Percentiles rank a stretch among this genome's conserved stretches.
Conservation (phyloP, 1,140 invertebrate species). For the Trichonephila inaurata region DNA sequence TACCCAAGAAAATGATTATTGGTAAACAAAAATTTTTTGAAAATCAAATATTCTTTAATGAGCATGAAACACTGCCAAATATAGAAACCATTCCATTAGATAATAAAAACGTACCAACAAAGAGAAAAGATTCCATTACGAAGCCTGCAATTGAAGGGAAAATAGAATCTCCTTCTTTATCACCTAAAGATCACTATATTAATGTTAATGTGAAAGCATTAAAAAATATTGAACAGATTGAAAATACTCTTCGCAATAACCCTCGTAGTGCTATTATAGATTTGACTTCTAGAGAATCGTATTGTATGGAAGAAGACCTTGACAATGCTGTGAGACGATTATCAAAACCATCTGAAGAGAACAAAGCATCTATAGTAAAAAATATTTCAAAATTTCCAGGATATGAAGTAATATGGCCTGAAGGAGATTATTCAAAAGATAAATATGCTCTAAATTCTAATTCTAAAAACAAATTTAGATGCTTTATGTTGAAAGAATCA, state of each 20-base stretch:
- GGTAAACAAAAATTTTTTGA: constrained; percentile 55
- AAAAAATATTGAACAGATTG: constrained; percentile 76
- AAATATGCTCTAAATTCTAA: background rate
- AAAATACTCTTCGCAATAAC: constrained; percentile 68
- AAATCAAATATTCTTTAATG: background rate
- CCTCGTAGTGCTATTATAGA: constrained; percentile 76
- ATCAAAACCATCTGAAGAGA: background rate
- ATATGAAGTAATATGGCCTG: constrained; percentile 75
- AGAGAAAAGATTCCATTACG: background rate
- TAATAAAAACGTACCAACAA: background rate
- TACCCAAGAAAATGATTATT: constrained; percentile 66
- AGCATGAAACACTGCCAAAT: background rate
- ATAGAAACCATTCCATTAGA: background rate
- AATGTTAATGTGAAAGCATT: constrained; percentile 70
- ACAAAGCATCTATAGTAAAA: constrained; percentile 5
- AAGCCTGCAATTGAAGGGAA: constrained; percentile 17
- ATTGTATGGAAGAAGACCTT: constrained; percentile 71
- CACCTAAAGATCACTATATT: constrained; percentile 62
- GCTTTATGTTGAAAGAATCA: background rate
- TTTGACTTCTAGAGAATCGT: constrained; percentile 75
- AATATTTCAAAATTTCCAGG: constrained; percentile 60
- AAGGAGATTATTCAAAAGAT: background rate
- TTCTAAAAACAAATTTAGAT: background rate
- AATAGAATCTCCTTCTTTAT: constrained; percentile 22
- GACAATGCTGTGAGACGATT: constrained; percentile 58